Evolutionary conservation across 2,888 invertebrate genomes (phyloP).

Genomic region (Eupithecia insigniata): DNA sequence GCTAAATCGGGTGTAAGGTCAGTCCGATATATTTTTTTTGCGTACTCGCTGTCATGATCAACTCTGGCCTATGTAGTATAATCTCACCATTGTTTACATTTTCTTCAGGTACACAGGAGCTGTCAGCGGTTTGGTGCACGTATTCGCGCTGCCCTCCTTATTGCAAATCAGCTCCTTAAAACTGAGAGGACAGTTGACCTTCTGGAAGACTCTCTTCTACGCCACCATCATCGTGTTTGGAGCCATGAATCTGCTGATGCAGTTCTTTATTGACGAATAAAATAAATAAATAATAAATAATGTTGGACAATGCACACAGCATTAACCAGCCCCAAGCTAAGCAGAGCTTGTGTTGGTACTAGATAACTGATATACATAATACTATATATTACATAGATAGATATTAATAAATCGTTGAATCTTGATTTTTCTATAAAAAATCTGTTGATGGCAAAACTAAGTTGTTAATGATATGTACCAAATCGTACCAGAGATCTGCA

Average conservation of each 20-base stretch:
- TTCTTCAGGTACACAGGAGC: conserved; percentile 92
- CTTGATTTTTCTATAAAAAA: not conserved
- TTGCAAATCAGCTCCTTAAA: conserved; percentile 88
- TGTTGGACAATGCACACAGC: too few relatives aligned
- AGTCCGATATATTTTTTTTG: too few relatives aligned
- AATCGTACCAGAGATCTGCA: not conserved
- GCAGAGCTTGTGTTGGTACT: too few relatives aligned
- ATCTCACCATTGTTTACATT: not conserved
- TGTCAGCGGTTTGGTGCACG: conserved; percentile 92
- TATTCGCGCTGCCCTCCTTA: conserved; percentile 93
- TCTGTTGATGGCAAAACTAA: not conserved
- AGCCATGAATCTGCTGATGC: conserved; percentile 89
- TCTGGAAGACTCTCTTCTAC: conserved; percentile 84
- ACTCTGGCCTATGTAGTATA: not conserved
- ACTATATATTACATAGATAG: too few relatives aligned
- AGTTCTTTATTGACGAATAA: conserved; percentile 88
- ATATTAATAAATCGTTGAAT: not conserved
- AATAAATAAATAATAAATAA: too few relatives aligned
- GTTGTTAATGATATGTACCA: not conserved
- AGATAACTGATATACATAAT: too few relatives aligned
- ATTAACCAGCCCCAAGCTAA: too few relatives aligned
- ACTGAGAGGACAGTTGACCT: conserved; percentile 85
- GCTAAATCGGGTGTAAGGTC: too few relatives aligned
- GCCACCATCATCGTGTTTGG: conserved; percentile 88
- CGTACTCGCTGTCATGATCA: not conserved